Base-by-base conservation (phyloP, 1,140 invertebrate genomes). In the Musca domestica region DNA sequence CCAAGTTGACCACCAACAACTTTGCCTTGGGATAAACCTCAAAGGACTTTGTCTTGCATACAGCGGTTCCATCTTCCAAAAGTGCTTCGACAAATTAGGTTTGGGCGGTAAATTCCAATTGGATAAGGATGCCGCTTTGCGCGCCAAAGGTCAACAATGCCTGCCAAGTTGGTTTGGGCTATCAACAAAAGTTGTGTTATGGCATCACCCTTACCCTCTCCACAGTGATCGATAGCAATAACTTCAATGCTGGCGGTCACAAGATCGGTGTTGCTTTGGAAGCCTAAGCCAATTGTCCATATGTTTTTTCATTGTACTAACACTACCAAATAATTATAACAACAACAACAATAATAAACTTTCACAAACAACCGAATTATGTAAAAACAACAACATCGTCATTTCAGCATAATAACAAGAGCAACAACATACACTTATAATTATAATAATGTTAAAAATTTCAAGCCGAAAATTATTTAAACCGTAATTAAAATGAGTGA, bases 171-270 rank as follows among this genome's bases (percentile, higher is more conserved):
- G 96, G 96, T 75, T 87, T 98, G 74, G 94, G 95, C 56, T 98
- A 96, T 81, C 92, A 95, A 83, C 96, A 98, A 82, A 94, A 91
- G 82, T 83, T 99, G 61, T 90, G 93, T 74, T 91, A 95, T 81
- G 95, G 95, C 81, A 90, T 99, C 66, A 92, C 91, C 73, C 83
- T 98, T 67, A 95, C 92, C 51, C 85, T 98, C 72, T 98, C 95
- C 41, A 88, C 94, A 34, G 88, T 96, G 74, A 91, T 99, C 78
- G 95, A 99, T 83, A 95, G 93, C 52, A 97, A 98, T 87, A 98
- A 98, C 86, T 96, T 98, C 86, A 96, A 96, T 82, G 92, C 92
- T 73, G 96, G 96, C 72, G 95, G 96, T 67, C 96, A 99, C 87
- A 98, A 98, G 83, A 86, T 98, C 71, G 95, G 96, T 80, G 83